Percentiles rank a stretch among this genome's conserved stretches.
Evolutionary conservation across 2,797 vertebrate genomes (phyloP).

Genomic region (Pipistrellus pipistrellus): DNA sequence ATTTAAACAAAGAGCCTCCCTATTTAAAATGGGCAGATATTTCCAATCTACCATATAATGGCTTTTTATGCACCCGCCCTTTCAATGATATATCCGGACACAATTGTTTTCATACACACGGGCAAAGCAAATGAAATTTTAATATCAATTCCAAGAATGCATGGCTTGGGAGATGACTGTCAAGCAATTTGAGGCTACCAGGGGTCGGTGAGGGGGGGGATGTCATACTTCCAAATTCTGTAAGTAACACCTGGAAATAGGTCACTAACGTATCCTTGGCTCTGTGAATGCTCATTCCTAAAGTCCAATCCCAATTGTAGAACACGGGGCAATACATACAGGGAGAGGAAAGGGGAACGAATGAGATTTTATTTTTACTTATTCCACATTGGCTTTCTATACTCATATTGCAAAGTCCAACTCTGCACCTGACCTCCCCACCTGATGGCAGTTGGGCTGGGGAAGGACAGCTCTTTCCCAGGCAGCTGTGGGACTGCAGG

Average conservation of each 20-base stretch:
- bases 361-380: neutral
- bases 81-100: constrained; percentile 31
- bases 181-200: neutral
- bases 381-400: neutral
- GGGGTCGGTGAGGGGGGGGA: neutral
- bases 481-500: constrained; percentile 67
- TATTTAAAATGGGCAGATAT: neutral
- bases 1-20: constrained; percentile 48
- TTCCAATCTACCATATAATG: neutral
- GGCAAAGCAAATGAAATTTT: constrained; percentile 9
- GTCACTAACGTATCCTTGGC: neutral
- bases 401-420: neutral
- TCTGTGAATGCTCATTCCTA: neutral
- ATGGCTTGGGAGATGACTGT: neutral
- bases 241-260: neutral
- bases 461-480: neutral
- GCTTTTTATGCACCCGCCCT: neutral
- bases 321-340: neutral
- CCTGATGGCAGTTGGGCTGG: neutral
- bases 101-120: neutral
- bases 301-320: neutral
- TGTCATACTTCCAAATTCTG: constrained; percentile 39
- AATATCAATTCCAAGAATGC: neutral
- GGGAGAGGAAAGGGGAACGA: neutral
- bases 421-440: constrained; percentile 33